A percentile compares a stretch with the other conserved stretches of the same genome.
Conservation (phyloP, 2,797 vertebrate genomes). For the Rhabdophis nuchalis region DNA sequence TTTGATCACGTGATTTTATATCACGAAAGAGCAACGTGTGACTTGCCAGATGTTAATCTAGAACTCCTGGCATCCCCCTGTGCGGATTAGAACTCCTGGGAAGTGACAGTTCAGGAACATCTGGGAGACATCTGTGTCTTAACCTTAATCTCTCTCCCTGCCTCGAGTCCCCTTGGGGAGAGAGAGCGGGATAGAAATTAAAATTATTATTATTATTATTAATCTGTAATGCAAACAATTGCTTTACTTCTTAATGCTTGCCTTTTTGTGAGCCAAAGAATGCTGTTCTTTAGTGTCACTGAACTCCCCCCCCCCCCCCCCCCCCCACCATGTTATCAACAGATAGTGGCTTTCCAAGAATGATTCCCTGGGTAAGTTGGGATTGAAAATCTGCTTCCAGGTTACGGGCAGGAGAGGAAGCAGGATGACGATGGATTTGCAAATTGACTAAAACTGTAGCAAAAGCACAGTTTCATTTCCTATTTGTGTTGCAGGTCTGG, state of each 20-base stretch:
- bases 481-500: slow-evolving; percentile 20
- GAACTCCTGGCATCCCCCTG: not conserved
- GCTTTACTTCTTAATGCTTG: not conserved
- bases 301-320: no score
- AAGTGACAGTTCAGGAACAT: not conserved
- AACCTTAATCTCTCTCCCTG: no score
- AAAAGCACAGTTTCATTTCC: not conserved
- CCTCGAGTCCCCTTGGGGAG: no score
- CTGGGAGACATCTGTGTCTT: not conserved
- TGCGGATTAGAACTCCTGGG: not conserved
- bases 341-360: not conserved
- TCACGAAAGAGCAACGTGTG: not conserved
- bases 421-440: not conserved
- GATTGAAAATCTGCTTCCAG: not conserved
- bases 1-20: not conserved
- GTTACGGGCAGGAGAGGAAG: not conserved
- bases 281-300: not conserved
- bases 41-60: not conserved
- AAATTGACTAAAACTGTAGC: not conserved
- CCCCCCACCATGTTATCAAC: not conserved
- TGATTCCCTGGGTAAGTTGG: rapidly evolving
- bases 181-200: no score
- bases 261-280: not conserved
- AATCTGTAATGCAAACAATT: not conserved
- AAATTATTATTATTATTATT: no score